Evolutionary conservation across 2,113 vertebrate species (phyloP).

Genomic region (Chionis minor): DNA sequence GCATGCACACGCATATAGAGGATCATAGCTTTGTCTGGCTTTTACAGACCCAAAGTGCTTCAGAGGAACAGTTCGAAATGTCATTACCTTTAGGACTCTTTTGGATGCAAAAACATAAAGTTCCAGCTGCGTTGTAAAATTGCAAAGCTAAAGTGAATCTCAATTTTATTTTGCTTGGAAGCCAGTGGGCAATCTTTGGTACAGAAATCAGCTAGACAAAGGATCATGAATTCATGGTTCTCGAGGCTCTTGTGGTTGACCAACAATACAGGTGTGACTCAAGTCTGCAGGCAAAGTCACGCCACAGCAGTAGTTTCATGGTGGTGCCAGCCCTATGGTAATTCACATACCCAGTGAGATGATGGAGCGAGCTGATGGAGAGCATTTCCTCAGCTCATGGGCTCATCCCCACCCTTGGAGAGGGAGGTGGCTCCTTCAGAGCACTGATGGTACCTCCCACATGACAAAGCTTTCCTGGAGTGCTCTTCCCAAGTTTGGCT

Average conservation of each 20-base stretch:
- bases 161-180: neutral
- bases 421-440: neutral
- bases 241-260: neutral
- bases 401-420: neutral
- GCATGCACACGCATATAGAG: neutral
- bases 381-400: neutral
- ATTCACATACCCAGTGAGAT: rapidly evolving
- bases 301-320: rapidly evolving
- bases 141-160: neutral
- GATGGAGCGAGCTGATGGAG: neutral
- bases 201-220: neutral
- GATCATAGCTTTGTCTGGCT: neutral
- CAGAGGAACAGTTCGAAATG: neutral
- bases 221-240: neutral
- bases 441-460: neutral
- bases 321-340: neutral
- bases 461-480: neutral
- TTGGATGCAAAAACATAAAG: neutral
- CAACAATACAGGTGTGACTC: neutral
- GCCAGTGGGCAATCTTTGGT: neutral
- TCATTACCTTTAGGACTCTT: neutral
- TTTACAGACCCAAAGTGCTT: neutral
- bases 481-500: neutral
- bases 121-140: neutral
- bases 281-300: neutral